These are phyloP conservation scores for Mythimna pallens DNA, from an alignment of 2,888 invertebrate genomes.

Conservation along the genomic window DNA sequence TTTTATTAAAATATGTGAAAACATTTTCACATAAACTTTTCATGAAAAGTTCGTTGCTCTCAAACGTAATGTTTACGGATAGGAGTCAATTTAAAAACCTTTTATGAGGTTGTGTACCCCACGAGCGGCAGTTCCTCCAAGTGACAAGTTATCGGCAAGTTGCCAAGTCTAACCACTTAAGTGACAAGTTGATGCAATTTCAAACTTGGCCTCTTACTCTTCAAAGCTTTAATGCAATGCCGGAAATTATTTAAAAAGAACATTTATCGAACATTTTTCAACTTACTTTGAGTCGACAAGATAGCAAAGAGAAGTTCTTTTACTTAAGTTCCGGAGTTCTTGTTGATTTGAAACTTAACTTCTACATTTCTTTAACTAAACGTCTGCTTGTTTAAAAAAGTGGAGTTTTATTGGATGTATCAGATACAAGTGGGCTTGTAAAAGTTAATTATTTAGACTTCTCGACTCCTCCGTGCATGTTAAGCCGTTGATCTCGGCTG, in stretches of 20 bases:
- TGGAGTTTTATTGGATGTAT: neutral
- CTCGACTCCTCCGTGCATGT: neutral
- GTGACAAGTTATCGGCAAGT: constrained; percentile 71
- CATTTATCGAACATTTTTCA: constrained; percentile 49
- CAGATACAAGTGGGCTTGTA: neutral
- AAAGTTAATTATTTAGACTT: neutral
- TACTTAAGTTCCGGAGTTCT: neutral
- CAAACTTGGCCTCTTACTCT: constrained; percentile 68
- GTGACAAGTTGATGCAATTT: constrained; percentile 75
- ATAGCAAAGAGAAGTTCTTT: constrained; percentile 12
- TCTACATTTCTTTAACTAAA: neutral
- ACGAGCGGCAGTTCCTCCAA: constrained; percentile 58
- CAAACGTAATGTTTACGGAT: constrained; percentile 43
- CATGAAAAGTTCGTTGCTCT: constrained; percentile 37
- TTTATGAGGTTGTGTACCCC: constrained; percentile 56
- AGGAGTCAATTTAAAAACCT: constrained; percentile 54
- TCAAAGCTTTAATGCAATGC: constrained; percentile 67
- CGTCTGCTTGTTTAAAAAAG: neutral
- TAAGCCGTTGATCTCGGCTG: too few relatives aligned
- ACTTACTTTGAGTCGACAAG: constrained; percentile 17
- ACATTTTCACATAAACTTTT: constrained; percentile 10
- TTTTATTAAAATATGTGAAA: constrained; percentile 12
- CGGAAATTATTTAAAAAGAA: constrained; percentile 68
- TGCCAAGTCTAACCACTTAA: constrained; percentile 79
- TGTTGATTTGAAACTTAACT: constrained; percentile 10